A percentile compares a stretch with the other conserved stretches of the same genome.
phyloP scores from a whole-genome alignment of 2,797 vertebrate genomes.

The Amblyopsis hoosieri region DNA sequence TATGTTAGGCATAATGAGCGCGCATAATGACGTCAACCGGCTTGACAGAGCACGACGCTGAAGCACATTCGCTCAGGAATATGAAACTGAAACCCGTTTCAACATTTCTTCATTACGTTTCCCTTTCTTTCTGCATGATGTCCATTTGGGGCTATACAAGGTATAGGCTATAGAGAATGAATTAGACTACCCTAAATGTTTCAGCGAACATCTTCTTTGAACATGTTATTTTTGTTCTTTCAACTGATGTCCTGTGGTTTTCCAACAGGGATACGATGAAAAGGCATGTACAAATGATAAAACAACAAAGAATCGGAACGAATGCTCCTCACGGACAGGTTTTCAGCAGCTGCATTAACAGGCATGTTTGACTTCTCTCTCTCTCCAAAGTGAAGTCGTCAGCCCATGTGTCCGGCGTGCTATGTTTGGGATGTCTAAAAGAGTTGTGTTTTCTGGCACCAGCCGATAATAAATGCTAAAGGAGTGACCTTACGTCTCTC shows the following conservation, averaged over 20 bases:
- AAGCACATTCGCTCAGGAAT: constrained; percentile 45
- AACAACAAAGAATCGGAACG: constrained; percentile 65
- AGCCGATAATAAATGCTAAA: constrained; percentile 69
- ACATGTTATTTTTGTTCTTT: constrained; percentile 17
- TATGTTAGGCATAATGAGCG: constrained; percentile 66
- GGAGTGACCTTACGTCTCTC: constrained; percentile 63
- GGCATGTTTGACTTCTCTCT: constrained; percentile 68
- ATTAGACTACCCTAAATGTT: constrained; percentile 59
- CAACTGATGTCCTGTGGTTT: constrained; percentile 5
- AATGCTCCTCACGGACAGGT: constrained; percentile 65
- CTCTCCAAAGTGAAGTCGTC: constrained; percentile 72
- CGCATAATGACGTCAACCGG: constrained; percentile 65
- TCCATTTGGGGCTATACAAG: constrained; percentile 42
- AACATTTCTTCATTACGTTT: constrained; percentile 9
- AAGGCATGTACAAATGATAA: constrained; percentile 64
- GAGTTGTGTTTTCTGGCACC: constrained; percentile 78
- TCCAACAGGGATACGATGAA: constrained; percentile 50
- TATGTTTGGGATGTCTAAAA: constrained; percentile 73
- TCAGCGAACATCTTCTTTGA: constrained; percentile 47
- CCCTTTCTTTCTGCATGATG: constrained; percentile 47
- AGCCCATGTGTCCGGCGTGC: constrained; percentile 67
- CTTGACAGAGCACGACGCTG: constrained; percentile 58
- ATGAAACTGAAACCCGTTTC: constrained; percentile 37
- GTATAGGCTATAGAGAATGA: constrained; percentile 19
- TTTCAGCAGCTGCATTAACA: constrained; percentile 80